These are phyloP conservation scores for Kradibia gibbosae DNA, from an alignment of 1,140 invertebrate genomes.

Conservation along the genomic window DNA sequence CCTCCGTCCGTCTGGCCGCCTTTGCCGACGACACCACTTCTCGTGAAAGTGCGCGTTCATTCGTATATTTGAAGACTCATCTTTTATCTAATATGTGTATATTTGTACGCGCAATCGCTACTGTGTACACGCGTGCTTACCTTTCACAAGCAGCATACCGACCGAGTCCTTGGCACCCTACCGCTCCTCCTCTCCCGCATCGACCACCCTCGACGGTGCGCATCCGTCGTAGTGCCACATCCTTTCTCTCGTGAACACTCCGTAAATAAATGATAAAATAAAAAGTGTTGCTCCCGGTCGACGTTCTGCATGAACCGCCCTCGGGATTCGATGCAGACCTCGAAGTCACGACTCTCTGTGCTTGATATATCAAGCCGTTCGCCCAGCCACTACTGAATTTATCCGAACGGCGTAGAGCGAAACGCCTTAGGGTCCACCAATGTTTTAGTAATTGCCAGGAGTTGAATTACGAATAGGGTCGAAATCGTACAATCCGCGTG, in stretches of 20 bases:
- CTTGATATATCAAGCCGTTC: conserved; percentile 21
- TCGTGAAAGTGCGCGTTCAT: background rate
- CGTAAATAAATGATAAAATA: conserved; percentile 42
- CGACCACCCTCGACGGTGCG: no score
- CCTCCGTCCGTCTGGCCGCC: no score
- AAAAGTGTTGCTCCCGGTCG: background rate
- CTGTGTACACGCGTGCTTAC: conserved; percentile 25
- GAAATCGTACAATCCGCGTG: background rate
- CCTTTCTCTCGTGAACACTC: background rate
- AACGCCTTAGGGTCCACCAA: background rate
- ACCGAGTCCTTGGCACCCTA: no score
- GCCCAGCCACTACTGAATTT: conserved; percentile 2
- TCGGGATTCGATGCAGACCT: background rate
- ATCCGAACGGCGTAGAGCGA: background rate
- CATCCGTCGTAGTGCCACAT: background rate
- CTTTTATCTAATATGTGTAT: conserved; percentile 20
- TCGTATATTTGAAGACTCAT: background rate
- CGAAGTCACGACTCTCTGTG: conserved; percentile 15
- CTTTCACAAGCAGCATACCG: background rate
- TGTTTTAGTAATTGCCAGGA: conserved; percentile 44
- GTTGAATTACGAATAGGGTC: conserved; percentile 37
- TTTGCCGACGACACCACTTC: no score
- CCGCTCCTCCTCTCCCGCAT: no score
- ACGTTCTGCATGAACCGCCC: conserved; percentile 7
- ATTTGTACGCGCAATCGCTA: conserved; percentile 24